Conservation (phyloP, 2,113 vertebrate genomes). For the Malurus elegans region DNA sequence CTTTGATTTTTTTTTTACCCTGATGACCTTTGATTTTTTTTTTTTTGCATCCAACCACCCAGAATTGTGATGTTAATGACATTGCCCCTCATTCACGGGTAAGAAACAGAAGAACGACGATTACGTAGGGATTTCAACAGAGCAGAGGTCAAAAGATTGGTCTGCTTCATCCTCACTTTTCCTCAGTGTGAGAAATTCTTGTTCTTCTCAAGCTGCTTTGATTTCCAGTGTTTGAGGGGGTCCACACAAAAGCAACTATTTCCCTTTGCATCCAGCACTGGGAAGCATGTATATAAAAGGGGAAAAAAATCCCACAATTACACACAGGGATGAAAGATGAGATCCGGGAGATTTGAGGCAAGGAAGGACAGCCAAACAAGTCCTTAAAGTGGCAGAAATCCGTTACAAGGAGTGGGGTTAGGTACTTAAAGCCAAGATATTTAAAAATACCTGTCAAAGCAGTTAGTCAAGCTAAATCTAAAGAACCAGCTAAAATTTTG, state of each 20-base stretch:
- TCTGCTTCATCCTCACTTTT: background rate
- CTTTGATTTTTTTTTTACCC: background rate
- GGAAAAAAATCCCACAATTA: background rate
- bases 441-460: background rate
- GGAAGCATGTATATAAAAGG: background rate
- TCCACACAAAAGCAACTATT: background rate
- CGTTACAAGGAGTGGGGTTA: fast-evolving
- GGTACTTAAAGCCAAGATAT: background rate
- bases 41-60: background rate
- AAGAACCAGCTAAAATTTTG: background rate
- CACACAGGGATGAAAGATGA: background rate
- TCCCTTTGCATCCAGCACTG: background rate
- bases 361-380: background rate
- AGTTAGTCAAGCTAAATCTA: background rate
- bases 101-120: background rate
- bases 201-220: background rate
- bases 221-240: background rate
- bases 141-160: background rate
- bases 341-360: background rate
- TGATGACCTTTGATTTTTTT: background rate
- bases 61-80: background rate
- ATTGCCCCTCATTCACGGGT: background rate
- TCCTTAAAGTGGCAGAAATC: background rate
- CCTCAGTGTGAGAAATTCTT: background rate
- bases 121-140: background rate